Evolutionary conservation across 92 coral and sea anemone species (phyloP), one percentile per base, ranked within the genome.

Genomic region (Bergia puertoricense): DNA sequence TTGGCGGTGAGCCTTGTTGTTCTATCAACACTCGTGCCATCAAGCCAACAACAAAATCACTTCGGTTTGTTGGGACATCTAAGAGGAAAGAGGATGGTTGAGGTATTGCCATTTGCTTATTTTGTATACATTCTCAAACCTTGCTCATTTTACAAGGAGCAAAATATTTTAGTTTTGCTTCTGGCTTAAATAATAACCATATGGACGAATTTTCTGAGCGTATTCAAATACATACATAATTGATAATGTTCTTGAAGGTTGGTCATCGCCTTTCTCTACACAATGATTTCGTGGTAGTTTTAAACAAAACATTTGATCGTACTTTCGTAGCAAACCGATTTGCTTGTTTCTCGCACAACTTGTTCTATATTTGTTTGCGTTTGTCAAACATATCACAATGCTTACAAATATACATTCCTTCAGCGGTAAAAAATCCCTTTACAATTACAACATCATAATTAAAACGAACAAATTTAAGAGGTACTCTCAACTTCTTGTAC

Each of bases 1-100:
- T 84, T 84, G 14, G 78, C 48, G 11, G 45, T 48, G 50, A 44
- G 66, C n/a, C 10, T 84, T 7, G 87, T 72, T 20, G 67, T 48
- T 20, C 65, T 84, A 4, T 56, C 68, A 16, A 66, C 79, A 51
- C 66, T 84, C 38, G 62, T 84, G 42, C 87, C 87, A 44, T 45
- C 79, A 8, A 84, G 87, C 77, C 36, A 67, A 44, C 87, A 84
- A 42, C 87, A 84, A 46, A 36, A 22, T 8, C 23, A 68, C 37
- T 84, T 84, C 11, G 87, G 87, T 0, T 48, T 71, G 79, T 44
- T 72, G 37, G 66, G 87, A 2, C 79, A 84, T 48, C 42, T 84
- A 8, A 18, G 87, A 48, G 87, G 87, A 30, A 84, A 84, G 18
- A 45, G 87, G 68, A 36, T 84, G 4, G 5, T 84, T 36, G 46